These are phyloP conservation scores for Apomyelois bistriatella DNA, from an alignment of 2,888 invertebrate species.

Conservation along the genomic window DNA sequence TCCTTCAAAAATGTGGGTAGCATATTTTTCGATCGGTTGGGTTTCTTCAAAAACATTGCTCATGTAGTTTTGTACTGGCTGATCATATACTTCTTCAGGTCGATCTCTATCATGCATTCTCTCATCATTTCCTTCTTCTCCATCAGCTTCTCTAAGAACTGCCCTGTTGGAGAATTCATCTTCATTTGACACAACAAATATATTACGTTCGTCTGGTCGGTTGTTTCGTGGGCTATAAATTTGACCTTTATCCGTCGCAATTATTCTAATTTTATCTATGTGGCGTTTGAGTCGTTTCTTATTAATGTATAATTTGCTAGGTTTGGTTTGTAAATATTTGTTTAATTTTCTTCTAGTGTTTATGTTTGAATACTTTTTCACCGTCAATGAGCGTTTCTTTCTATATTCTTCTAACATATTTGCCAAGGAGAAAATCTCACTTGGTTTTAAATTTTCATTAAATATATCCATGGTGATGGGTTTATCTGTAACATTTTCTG, in stretches of 20 bases:
- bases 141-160: conserved; percentile 38
- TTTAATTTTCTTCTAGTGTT: conserved; percentile 47
- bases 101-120: conserved; percentile 7
- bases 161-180: conserved; percentile 51
- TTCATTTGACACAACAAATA: conserved; percentile 52
- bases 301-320: conserved; percentile 42
- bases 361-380: conserved; percentile 43
- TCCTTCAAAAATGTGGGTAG: neutral
- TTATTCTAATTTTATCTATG: conserved; percentile 53
- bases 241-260: conserved; percentile 41
- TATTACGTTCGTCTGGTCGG: conserved; percentile 44
- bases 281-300: conserved; percentile 57
- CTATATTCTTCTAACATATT: conserved; percentile 37
- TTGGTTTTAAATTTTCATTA: conserved; percentile 43
- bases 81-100: conserved; percentile 29
- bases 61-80: neutral
- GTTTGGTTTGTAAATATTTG: conserved; percentile 48
- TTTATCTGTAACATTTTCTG: conserved; percentile 13
- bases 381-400: conserved; percentile 42
- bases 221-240: conserved; percentile 17
- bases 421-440: conserved; percentile 47
- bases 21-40: neutral
- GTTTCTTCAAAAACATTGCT: neutral
- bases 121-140: conserved; percentile 26
- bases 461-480: conserved; percentile 33